Percentiles rank a stretch among this genome's conserved stretches.
Conservation (phyloP, 2,888 invertebrate species). For the Melieria crassipennis region DNA sequence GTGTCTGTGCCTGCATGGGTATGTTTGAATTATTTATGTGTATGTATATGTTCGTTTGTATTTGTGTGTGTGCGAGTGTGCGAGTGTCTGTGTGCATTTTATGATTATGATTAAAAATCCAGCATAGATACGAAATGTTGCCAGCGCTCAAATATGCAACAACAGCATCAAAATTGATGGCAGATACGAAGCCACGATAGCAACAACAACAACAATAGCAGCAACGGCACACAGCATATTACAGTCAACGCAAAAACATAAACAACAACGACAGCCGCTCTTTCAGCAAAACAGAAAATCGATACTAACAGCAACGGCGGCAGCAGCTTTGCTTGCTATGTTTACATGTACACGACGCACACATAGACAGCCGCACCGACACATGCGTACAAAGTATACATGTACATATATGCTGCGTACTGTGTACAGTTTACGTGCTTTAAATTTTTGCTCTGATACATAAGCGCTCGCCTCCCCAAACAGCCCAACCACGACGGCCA, state of each 20-base stretch:
- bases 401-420: not conserved
- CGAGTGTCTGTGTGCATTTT: conserved; percentile 5
- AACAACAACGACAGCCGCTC: conserved; percentile 17
- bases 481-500: too few species aligned
- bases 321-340: not conserved
- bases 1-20: not conserved
- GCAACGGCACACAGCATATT: not conserved
- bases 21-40: not conserved
- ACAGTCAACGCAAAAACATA: conserved; percentile 17
- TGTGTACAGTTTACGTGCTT: too few species aligned
- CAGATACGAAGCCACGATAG: not conserved
- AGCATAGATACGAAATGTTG: not conserved
- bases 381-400: conserved; percentile 12
- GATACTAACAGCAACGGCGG: conserved; percentile 26
- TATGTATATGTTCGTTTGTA: not conserved
- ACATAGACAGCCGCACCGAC: not conserved
- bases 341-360: not conserved
- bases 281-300: conserved; percentile 30
- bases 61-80: conserved; percentile 3
- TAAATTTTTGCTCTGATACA: too few species aligned
- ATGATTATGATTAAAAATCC: conserved; percentile 21
- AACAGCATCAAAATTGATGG: conserved; percentile 15
- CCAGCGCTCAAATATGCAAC: not conserved
- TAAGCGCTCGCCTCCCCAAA: too few species aligned
- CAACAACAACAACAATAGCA: conserved; percentile 21